These are phyloP conservation scores for Tenthredo livida DNA, from an alignment of 2,888 invertebrate genomes.

Conservation along the genomic window DNA sequence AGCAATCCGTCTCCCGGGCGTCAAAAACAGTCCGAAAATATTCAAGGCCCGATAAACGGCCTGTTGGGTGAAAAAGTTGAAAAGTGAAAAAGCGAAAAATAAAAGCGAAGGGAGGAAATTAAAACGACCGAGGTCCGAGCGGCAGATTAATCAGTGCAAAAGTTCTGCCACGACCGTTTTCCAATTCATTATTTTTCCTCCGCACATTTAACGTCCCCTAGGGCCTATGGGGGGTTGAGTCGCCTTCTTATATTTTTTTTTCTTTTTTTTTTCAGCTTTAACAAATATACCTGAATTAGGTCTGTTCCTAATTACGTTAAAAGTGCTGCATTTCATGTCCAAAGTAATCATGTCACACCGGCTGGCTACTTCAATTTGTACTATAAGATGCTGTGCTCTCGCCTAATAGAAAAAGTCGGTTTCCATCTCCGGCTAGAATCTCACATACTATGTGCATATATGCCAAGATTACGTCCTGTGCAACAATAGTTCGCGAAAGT, in stretches of 20 bases:
- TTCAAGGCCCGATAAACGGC: neutral
- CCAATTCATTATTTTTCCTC: conserved; percentile 27
- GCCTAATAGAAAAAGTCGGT: neutral
- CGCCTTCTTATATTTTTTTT: neutral
- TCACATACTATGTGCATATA: neutral
- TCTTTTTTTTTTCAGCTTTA: neutral
- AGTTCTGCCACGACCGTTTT: conserved; percentile 32
- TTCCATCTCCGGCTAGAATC: neutral
- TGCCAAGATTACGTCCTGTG: neutral
- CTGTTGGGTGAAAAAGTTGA: conserved; percentile 6
- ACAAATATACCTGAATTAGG: neutral
- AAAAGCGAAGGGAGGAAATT: conserved; percentile 28
- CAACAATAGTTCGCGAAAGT: neutral
- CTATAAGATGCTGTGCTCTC: neutral
- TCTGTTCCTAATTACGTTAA: conserved; percentile 35
- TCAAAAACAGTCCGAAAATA: conserved; percentile 27
- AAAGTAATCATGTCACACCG: conserved; percentile 7
- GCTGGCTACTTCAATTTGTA: neutral
- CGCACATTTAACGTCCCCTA: neutral
- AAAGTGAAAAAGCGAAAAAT: conserved; percentile 39
- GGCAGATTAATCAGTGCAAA: conserved; percentile 31
- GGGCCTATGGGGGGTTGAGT: neutral
- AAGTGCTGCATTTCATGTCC: neutral
- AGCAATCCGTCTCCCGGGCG: conserved; percentile 33
- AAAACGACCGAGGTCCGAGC: conserved; percentile 6